phyloP scores from a whole-genome alignment of 2,888 invertebrate species.

The Microchrysa polita region DNA sequence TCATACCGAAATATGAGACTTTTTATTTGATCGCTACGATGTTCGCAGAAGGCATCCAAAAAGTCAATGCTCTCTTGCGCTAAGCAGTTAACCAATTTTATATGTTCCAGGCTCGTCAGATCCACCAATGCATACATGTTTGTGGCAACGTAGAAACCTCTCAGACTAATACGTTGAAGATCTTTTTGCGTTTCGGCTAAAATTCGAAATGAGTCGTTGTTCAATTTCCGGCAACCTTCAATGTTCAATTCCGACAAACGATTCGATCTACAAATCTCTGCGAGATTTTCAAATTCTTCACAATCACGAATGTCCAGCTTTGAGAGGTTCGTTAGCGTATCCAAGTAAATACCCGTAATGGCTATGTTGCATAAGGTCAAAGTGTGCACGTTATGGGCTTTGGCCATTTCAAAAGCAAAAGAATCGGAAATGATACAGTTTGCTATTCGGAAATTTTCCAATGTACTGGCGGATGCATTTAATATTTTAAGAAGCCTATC shows the following conservation, averaged over 20 bases:
- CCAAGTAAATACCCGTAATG: not conserved
- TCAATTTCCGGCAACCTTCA: not conserved
- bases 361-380: not conserved
- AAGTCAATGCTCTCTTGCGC: constrained; percentile 3
- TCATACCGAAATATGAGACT: not conserved
- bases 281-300: not conserved
- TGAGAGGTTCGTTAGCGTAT: not conserved
- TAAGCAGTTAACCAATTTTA: not conserved
- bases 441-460: not conserved
- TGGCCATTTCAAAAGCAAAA: not conserved
- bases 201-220: not conserved
- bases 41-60: not conserved
- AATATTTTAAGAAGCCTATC: not conserved
- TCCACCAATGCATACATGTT: not conserved
- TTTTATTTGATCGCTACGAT: not conserved
- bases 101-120: constrained; percentile 1
- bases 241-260: constrained; percentile 4
- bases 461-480: not conserved
- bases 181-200: constrained; percentile 14
- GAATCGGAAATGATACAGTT: not conserved
- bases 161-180: not conserved
- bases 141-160: not conserved
- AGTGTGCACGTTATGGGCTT: not conserved
- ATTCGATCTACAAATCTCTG: constrained; percentile 5
- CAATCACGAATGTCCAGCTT: not conserved